Evolutionary conservation across 2,888 invertebrate species (phyloP).

Genomic region (Scaptomyza caliginosa): DNA sequence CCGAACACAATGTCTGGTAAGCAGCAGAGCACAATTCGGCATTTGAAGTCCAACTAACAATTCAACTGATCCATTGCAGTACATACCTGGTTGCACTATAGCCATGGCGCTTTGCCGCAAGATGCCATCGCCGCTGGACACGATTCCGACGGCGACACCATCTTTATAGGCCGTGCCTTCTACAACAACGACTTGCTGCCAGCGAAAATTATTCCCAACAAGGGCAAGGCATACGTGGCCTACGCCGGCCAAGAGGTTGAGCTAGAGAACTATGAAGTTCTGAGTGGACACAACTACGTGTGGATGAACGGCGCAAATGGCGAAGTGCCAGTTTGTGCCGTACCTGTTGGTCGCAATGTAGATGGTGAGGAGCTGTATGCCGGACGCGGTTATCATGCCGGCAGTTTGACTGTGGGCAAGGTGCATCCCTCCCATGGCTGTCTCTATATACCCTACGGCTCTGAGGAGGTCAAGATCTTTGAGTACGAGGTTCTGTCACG

Average conservation of each 20-base stretch:
- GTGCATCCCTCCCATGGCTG: constrained; percentile 86
- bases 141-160: constrained; percentile 89
- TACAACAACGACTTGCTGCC: constrained; percentile 87
- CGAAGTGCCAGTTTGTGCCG: constrained; percentile 87
- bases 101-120: constrained; percentile 70
- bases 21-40: constrained; percentile 1
- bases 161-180: constrained; percentile 89
- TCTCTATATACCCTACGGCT: constrained; percentile 84
- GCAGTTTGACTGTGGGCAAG: constrained; percentile 89
- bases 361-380: constrained; percentile 89
- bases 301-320: constrained; percentile 88
- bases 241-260: constrained; percentile 87
- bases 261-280: constrained; percentile 88
- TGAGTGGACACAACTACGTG: constrained; percentile 87
- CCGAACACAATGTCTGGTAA: constrained; percentile 62
- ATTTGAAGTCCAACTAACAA: not conserved
- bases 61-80: constrained; percentile 52
- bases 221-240: constrained; percentile 87
- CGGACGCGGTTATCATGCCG: constrained; percentile 88
- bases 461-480: constrained; percentile 82
- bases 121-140: constrained; percentile 87
- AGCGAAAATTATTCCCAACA: constrained; percentile 87
- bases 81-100: constrained; percentile 85
- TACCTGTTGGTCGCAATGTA: constrained; percentile 87
- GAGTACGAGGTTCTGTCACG: constrained; percentile 84